These are phyloP conservation scores for Cristatella mucedo DNA, from an alignment of 2,888 invertebrate species.

Conservation along the genomic window DNA sequence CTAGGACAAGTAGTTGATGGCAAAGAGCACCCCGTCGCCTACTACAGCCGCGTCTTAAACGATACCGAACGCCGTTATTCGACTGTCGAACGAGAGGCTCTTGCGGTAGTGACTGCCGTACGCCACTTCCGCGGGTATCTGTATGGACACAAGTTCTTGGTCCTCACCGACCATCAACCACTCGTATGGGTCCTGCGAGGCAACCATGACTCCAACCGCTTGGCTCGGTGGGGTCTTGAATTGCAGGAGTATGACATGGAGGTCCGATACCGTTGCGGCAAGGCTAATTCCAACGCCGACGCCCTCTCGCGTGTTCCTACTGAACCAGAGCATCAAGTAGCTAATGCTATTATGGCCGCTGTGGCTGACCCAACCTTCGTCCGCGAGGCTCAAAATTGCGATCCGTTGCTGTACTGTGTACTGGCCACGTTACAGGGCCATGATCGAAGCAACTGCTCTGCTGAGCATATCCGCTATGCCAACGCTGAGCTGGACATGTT, in stretches of 20 bases:
- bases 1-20: slow-evolving; percentile 15
- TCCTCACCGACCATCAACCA: slow-evolving; percentile 16
- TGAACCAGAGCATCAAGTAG: too few species aligned
- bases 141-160: slow-evolving; percentile 13
- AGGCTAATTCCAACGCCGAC: too few species aligned
- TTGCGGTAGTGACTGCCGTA: slow-evolving; percentile 15
- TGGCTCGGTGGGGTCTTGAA: slow-evolving; percentile 15
- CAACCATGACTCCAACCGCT: slow-evolving; percentile 13
- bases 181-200: slow-evolving; percentile 12
- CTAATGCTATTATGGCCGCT: too few species aligned
- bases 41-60: slow-evolving; percentile 16
- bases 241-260: slow-evolving; percentile 13
- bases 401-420: too few species aligned
- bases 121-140: slow-evolving; percentile 14
- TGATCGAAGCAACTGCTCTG: too few species aligned
- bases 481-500: too few species aligned
- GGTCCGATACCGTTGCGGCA: too few species aligned
- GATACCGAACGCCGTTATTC: slow-evolving; percentile 16
- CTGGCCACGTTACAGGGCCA: too few species aligned
- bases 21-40: slow-evolving; percentile 16
- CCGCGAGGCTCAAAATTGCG: too few species aligned
- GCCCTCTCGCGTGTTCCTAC: too few species aligned
- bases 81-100: slow-evolving; percentile 16
- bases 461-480: too few species aligned
- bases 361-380: too few species aligned